Conservation (phyloP, 2,888 invertebrate species). For the Miltochrista miniata region DNA sequence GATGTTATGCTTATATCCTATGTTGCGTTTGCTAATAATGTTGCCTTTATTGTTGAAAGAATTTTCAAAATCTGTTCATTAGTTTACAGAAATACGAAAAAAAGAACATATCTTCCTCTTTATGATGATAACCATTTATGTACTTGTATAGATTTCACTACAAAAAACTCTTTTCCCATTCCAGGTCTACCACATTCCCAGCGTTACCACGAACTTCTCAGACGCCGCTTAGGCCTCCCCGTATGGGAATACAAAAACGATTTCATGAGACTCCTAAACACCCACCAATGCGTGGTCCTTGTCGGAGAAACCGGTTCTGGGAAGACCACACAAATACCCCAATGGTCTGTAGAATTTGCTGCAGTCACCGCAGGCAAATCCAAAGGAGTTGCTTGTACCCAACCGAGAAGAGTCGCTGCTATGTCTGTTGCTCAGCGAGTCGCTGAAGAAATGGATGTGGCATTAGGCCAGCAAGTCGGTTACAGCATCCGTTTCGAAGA, state of each 20-base stretch:
- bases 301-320: constrained; percentile 99
- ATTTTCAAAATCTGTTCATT: too few species aligned
- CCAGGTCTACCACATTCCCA: constrained; percentile 92
- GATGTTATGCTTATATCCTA: too few species aligned
- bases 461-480: constrained; percentile 86
- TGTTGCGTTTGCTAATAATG: too few species aligned
- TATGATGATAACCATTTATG: too few species aligned
- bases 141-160: too few species aligned
- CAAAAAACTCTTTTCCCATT: constrained; percentile 1
- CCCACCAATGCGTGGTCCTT: constrained; percentile 96
- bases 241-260: constrained; percentile 99
- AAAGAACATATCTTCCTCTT: too few species aligned
- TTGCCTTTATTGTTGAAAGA: too few species aligned
- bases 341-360: constrained; percentile 78
- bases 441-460: constrained; percentile 99
- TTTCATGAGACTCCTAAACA: constrained; percentile 96
- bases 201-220: constrained; percentile 93
- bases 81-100: too few species aligned
- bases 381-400: constrained; percentile 95
- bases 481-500: constrained; percentile 98
- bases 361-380: constrained; percentile 64
- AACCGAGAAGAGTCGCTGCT: constrained; percentile 98
- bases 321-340: constrained; percentile 99
- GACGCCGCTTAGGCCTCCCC: constrained; percentile 95
- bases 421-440: constrained; percentile 99